A percentile compares a stretch with the other conserved stretches of the same genome.
phyloP scores from a whole-genome alignment of 2,888 invertebrate species.

The Papilio protenor region DNA sequence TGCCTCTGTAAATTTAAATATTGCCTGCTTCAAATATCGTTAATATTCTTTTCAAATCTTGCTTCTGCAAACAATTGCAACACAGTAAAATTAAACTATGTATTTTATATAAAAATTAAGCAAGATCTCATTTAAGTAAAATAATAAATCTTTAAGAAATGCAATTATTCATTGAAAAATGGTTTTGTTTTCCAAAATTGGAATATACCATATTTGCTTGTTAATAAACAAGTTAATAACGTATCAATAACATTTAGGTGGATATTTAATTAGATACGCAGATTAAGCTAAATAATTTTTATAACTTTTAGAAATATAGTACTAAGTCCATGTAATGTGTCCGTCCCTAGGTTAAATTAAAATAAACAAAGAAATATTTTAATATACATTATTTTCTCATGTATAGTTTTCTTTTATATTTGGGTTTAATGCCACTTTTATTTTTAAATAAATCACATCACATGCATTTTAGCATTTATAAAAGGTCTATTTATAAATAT shows the following conservation, averaged over 20 bases:
- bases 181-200: neutral
- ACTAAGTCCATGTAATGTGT: slow-evolving; percentile 41
- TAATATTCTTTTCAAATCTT: slow-evolving; percentile 7
- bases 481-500: slow-evolving; percentile 3
- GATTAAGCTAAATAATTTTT: slow-evolving; percentile 10
- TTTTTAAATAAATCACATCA: slow-evolving; percentile 43
- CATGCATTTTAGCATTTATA: slow-evolving; percentile 21
- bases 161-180: neutral
- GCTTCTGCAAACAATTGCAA: slow-evolving; percentile 4
- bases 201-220: neutral
- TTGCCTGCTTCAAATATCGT: neutral
- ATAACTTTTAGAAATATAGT: slow-evolving; percentile 20
- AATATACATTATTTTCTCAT: slow-evolving; percentile 26
- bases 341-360: slow-evolving; percentile 44
- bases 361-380: slow-evolving; percentile 32
- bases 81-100: slow-evolving; percentile 3
- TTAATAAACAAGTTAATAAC: slow-evolving; percentile 13
- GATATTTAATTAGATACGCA: slow-evolving; percentile 16
- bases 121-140: slow-evolving; percentile 51
- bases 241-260: slow-evolving; percentile 27
- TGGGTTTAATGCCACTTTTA: slow-evolving; percentile 36
- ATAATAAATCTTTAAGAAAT: slow-evolving; percentile 33
- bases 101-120: slow-evolving; percentile 38
- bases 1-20: neutral
- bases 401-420: slow-evolving; percentile 18